Evolutionary conservation across 2,113 vertebrate genomes (phyloP).

Genomic region (Uria aalge): DNA sequence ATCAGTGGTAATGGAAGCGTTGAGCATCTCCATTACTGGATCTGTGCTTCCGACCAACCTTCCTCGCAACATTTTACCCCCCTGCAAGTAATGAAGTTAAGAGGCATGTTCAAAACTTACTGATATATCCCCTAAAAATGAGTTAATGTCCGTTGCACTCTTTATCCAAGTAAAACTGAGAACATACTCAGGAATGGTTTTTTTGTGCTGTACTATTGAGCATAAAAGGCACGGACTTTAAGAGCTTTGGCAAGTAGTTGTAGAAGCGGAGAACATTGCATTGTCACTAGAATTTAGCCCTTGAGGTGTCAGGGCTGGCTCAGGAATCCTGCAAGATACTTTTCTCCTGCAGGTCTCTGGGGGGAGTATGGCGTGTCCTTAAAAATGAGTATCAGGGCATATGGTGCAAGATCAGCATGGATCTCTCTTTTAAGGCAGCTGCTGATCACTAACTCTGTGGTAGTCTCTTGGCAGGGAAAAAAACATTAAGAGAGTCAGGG

Average conservation of each 20-base stretch:
- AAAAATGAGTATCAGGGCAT: background rate
- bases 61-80: conserved; percentile 90
- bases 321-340: background rate
- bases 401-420: background rate
- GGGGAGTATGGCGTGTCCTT: background rate
- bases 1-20: no score
- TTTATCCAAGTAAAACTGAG: background rate
- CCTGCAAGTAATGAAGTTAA: conserved; percentile 68
- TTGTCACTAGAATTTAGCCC: background rate
- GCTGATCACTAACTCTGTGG: background rate
- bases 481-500: background rate
- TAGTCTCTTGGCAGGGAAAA: background rate
- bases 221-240: background rate
- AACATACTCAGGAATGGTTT: background rate
- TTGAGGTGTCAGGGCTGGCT: background rate
- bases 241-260: background rate
- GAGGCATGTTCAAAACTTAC: background rate
- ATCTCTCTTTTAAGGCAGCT: background rate
- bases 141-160: background rate
- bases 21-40: conserved; percentile 84
- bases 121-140: background rate
- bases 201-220: background rate
- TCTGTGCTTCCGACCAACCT: conserved; percentile 86
- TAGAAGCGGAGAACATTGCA: background rate
- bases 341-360: background rate